phyloP scores from a whole-genome alignment of 1,140 invertebrate species.

The Andricus grossulariae region DNA sequence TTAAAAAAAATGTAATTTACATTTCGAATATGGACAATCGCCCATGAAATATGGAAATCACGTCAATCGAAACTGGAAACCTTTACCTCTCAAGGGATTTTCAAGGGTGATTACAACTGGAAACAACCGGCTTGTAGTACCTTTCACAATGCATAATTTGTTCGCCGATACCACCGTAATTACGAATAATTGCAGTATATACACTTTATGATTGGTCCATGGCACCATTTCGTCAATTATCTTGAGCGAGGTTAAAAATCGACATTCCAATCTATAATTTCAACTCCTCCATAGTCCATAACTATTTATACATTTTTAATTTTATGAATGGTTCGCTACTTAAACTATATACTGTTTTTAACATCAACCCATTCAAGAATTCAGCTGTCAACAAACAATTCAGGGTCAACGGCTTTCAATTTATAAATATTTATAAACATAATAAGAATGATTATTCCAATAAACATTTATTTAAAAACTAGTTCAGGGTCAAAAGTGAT shows the following conservation, averaged over 20 bases:
- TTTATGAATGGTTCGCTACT: background rate
- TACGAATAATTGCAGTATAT: conserved; percentile 1
- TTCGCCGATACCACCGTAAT: conserved; percentile 18
- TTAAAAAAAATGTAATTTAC: too few species aligned
- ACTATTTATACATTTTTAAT: background rate
- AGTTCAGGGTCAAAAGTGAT: too few species aligned
- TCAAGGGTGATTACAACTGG: conserved; percentile 5
- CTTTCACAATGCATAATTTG: conserved; percentile 16
- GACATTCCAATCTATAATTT: conserved; percentile 27
- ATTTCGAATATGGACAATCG: background rate
- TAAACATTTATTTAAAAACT: too few species aligned
- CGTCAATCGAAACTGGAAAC: background rate
- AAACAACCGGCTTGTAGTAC: conserved; percentile 6
- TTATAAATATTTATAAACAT: too few species aligned
- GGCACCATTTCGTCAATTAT: conserved; percentile 28
- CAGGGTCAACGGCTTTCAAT: too few species aligned
- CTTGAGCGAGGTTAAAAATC: conserved; percentile 28
- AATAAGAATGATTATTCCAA: too few species aligned
- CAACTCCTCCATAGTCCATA: background rate
- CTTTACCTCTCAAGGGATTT: background rate
- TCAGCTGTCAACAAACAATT: too few species aligned
- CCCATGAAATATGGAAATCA: background rate
- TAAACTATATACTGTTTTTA: background rate
- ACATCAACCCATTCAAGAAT: too few species aligned
- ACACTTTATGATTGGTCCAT: conserved; percentile 29